Evolutionary conservation across 2,888 invertebrate genomes (phyloP).

Genomic region (Cantharis nigra): DNA sequence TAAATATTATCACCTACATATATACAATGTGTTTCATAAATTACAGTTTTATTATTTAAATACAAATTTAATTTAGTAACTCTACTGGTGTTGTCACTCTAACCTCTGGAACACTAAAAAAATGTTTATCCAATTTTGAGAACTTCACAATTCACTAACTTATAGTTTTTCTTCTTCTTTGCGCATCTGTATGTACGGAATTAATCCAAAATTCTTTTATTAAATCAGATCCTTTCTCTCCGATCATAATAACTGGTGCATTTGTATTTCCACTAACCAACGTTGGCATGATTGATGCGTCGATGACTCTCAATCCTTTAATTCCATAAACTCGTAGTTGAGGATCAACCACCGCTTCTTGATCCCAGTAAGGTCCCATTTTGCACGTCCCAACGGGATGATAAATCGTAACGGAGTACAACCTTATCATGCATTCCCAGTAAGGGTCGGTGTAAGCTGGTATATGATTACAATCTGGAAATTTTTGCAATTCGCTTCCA

Average conservation of each 20-base stretch:
- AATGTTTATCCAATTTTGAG: neutral
- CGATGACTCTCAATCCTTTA: constrained; percentile 77
- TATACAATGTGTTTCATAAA: neutral
- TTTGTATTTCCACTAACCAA: constrained; percentile 86
- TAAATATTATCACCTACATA: neutral
- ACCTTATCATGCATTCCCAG: constrained; percentile 87
- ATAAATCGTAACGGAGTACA: constrained; percentile 83
- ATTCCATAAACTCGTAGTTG: constrained; percentile 80
- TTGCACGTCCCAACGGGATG: constrained; percentile 87
- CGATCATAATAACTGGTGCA: constrained; percentile 87
- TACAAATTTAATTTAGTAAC: neutral
- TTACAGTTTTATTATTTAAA: neutral
- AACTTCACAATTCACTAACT: neutral
- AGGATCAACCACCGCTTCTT: constrained; percentile 81
- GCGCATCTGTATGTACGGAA: constrained; percentile 34
- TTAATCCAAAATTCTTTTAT: constrained; percentile 83
- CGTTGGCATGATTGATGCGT: constrained; percentile 86
- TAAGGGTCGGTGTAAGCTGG: constrained; percentile 73
- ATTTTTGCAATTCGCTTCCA: constrained; percentile 74
- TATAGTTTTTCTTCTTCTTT: no score
- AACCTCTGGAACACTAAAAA: neutral
- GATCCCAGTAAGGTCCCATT: constrained; percentile 88
- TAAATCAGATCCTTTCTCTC: constrained; percentile 86
- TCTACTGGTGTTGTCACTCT: neutral
- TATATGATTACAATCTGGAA: constrained; percentile 76